Evolutionary conservation across 2,113 vertebrate species (phyloP), one percentile per base, ranked within the genome.

Genomic region (Sander vitreus): DNA sequence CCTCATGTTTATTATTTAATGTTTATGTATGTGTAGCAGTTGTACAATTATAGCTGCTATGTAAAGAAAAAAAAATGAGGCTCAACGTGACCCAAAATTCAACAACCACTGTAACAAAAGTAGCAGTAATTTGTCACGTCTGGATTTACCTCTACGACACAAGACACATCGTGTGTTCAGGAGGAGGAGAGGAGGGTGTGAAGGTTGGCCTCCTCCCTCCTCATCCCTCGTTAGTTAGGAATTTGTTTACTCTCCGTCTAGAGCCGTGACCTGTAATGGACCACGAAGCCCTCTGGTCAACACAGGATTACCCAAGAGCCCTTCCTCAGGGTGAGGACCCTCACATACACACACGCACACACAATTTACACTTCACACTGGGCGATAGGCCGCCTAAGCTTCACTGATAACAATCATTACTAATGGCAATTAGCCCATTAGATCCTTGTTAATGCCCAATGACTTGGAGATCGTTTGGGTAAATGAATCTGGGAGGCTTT

Each of bases 221-320:
- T 90, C 84, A 68, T 73, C 91, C 88, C 93, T 94, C 88, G 88
- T 95, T 95, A 94, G 93, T 91, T 90, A 93, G 93, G 94, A 95
- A 95, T 95, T 93, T 95, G 94, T 95, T 94, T 94, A 93, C 90
- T 69, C 92, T 92, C 15, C 10, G 93, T 94, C 93, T 94, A 66
- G 83, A 92, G 89, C 85, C 30, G 54, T 94, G 93, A 94, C 93
- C 93, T 93, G 88, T 93, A 94, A 94, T 93, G 93, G 93, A 92
- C 87, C 90, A 91, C 84, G 75, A 93, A 95, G 91, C 91, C 93
- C 91, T 92, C 90, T 90, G 93, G 92, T 94, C 94, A 95, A 94
- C 93, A 95, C 21, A 50, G 92, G 94, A 94, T 94, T 94, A 95
- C 86, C 91, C 85, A 90, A 91, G 85, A 93, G 81, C 90, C 85